Percentiles rank a stretch among this genome's conserved stretches.
These are phyloP conservation scores for Meriones unguiculatus DNA, from an alignment of 2,113 vertebrate genomes.

Conservation along the genomic window DNA sequence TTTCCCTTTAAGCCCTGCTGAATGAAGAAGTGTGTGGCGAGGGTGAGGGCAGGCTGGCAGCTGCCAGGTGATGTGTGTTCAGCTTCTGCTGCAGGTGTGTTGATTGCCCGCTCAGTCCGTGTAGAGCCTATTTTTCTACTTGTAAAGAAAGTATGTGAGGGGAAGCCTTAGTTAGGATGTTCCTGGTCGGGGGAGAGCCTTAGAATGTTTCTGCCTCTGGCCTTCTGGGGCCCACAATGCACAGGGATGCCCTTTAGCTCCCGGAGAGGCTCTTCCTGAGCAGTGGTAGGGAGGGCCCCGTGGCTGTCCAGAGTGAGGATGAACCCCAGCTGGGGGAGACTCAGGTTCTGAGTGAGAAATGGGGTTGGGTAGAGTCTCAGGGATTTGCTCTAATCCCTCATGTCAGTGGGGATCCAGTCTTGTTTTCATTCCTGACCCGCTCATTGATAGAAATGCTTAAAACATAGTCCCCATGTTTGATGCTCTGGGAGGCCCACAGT, in stretches of 20 bases:
- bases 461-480: not conserved
- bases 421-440: not conserved
- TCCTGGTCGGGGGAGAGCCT: not conserved
- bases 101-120: constrained; percentile 45
- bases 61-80: not conserved
- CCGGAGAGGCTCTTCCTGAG: not conserved
- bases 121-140: constrained; percentile 74
- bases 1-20: constrained; percentile 48
- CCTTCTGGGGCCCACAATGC: not conserved
- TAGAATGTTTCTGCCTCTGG: not conserved
- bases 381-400: not conserved
- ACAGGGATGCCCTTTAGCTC: not conserved
- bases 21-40: not conserved
- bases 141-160: constrained; percentile 62
- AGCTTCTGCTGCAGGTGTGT: not conserved
- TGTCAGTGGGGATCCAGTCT: not conserved
- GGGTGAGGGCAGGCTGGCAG: not conserved
- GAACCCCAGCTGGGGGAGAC: not conserved
- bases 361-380: not conserved
- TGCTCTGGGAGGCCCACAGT: not conserved
- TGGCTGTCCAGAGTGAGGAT: not conserved
- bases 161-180: not conserved
- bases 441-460: not conserved
- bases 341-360: not conserved
- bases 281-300: not conserved